Base-by-base conservation (phyloP, 2,888 invertebrate genomes). In the Cybosia mesomella region DNA sequence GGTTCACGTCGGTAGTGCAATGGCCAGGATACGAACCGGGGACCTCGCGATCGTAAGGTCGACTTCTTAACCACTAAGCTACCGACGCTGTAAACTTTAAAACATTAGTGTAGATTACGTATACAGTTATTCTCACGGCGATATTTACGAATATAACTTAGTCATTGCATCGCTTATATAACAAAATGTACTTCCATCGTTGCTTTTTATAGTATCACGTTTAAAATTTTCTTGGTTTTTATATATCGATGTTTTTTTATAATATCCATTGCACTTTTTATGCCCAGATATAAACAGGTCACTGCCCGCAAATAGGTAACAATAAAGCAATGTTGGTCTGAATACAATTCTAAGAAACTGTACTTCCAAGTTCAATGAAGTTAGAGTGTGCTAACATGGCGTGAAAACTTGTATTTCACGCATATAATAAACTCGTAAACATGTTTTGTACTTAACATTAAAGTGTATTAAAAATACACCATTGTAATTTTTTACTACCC, bases 191-290 rank as follows among this genome's bases (percentile, higher is more conserved):
- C 36, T 15, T 22, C n/a, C 59, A 34, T 28, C 22, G 15, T 7
- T 39, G 22, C 39, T 59, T 59, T 59, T 59, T 59, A n/a, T 36
- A 36, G 5, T 4, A 22, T 18, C 62, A 21, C 21, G 49, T 32
- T 21, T 13, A 62, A 2, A 28, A 34, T n/a, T 34, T 58, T 58
- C 24, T 21, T 15, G 34, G 24, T 66, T 66, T 58, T 54, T 36
- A 22, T 53, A 5, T 36, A 55, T 18, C 55, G 18, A 15, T 36
- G 15, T 18, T 61, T 66, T n/a, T 61, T 21, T 21, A n/a, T 13
- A 24, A 59, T 59, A n/a, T 22, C 58, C 22, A 64, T 55, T 77
- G 65, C 62, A 70, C 36, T 73, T 74, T 71, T 70, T 71, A 55
- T 66, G 28, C 21, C 53, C 57, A 66, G 62, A 71, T 49, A 53